A percentile compares a stretch with the other conserved stretches of the same genome.
These are phyloP conservation scores for Pogona vitticeps DNA, from an alignment of 2,113 vertebrate genomes.

Conservation along the genomic window DNA sequence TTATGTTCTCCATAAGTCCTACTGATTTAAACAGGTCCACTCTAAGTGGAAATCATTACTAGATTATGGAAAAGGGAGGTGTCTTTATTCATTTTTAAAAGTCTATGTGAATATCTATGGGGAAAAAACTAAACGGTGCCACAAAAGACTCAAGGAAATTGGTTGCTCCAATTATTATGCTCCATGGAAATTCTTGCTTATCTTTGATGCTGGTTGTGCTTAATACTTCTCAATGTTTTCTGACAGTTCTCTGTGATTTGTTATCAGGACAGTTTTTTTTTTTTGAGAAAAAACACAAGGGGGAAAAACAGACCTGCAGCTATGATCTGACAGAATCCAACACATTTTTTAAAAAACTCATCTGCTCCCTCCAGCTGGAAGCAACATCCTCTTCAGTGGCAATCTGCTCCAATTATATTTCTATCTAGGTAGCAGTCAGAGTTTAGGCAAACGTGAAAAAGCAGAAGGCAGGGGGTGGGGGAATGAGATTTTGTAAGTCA, in stretches of 20 bases:
- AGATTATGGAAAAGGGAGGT: no score
- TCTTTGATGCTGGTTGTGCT: slow-evolving; percentile 52
- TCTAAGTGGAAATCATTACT: no score
- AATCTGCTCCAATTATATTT: slow-evolving; percentile 65
- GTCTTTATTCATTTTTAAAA: background rate
- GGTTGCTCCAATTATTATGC: slow-evolving; percentile 56
- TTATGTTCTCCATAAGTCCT: no score
- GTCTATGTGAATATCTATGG: slow-evolving; percentile 13
- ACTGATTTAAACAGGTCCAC: no score
- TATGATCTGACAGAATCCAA: slow-evolving; percentile 59
- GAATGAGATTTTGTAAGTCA: slow-evolving; percentile 47
- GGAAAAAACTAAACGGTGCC: slow-evolving; percentile 38
- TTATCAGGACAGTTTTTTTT: slow-evolving; percentile 42
- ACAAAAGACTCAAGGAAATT: slow-evolving; percentile 53
- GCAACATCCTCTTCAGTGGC: slow-evolving; percentile 42
- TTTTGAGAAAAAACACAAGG: slow-evolving; percentile 30
- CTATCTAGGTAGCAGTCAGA: slow-evolving; percentile 51
- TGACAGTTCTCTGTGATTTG: slow-evolving; percentile 69
- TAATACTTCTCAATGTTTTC: slow-evolving; percentile 44
- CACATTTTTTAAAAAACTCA: slow-evolving; percentile 63
- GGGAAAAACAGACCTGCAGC: slow-evolving; percentile 22
- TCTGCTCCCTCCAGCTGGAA: slow-evolving; percentile 48
- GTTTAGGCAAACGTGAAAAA: slow-evolving; percentile 53
- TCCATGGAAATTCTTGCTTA: slow-evolving; percentile 42
- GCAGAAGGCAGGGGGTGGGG: background rate